A percentile compares a stretch with the other conserved stretches of the same genome.
These are phyloP conservation scores for Scaptodrosophila lebanonensis DNA, from an alignment of 1,140 invertebrate genomes.

Conservation along the genomic window DNA sequence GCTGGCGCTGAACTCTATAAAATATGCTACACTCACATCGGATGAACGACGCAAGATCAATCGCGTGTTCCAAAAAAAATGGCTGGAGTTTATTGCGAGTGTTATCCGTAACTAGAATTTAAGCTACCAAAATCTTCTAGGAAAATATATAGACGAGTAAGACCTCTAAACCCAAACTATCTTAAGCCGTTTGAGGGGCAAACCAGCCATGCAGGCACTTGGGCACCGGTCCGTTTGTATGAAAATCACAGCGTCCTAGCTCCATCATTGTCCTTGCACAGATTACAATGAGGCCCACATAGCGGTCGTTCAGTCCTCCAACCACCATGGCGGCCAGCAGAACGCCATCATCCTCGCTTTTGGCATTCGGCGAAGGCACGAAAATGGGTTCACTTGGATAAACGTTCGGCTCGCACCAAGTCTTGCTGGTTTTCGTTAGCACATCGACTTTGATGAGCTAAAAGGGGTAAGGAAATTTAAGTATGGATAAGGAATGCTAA, in stretches of 20 bases:
- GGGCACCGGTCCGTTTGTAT: conserved; percentile 84
- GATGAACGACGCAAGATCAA: conserved; percentile 66
- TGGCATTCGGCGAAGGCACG: conserved; percentile 83
- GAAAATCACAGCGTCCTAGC: conserved; percentile 83
- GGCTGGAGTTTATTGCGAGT: conserved; percentile 72
- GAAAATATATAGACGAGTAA: too few relatives aligned
- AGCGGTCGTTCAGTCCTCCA: conserved; percentile 79
- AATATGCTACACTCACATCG: conserved; percentile 75
- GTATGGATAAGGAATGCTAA: neutral
- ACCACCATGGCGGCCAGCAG: conserved; percentile 84
- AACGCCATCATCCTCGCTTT: conserved; percentile 89
- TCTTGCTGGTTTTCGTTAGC: conserved; percentile 80
- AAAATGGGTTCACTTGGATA: conserved; percentile 94
- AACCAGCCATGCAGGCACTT: conserved; percentile 91
- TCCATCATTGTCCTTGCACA: conserved; percentile 84
- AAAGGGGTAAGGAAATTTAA: neutral
- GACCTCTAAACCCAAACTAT: conserved; percentile 17
- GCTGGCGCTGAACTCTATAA: conserved; percentile 83
- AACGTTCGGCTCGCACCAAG: conserved; percentile 85
- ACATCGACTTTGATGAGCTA: conserved; percentile 90
- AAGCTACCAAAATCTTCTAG: too few relatives aligned
- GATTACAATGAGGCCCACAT: conserved; percentile 83
- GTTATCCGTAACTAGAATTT: conserved; percentile 46
- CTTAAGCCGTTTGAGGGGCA: conserved; percentile 68
- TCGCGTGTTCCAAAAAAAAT: conserved; percentile 65